Evolutionary conservation across 2,888 invertebrate species (phyloP), one percentile per base, ranked within the genome.

Genomic region (Sthenelais limicola): DNA sequence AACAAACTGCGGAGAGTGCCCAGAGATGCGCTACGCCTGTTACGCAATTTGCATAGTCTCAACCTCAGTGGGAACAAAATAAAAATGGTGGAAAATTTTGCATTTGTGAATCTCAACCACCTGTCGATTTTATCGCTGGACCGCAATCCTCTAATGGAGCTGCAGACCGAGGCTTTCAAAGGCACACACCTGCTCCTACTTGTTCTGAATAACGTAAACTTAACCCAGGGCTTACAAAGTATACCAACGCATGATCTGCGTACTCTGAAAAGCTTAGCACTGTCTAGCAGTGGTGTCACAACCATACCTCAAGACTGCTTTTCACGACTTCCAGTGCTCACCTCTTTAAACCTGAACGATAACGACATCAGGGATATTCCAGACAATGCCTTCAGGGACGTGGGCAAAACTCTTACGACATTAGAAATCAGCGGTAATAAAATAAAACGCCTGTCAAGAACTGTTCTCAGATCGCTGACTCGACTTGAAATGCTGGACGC

Each of bases 81-180:
- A 28, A 52, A 30, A n/a, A 15, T 26, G 4, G 30, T 77, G 54
- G 30, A 52, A 21, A 72, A 73, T 43, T 68, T 35, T 28, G 76
- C 68, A 38, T 75, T 74, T 68, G 51, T 68, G 30, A 71, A 68
- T 43, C 49, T 78, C 38, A 52, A 49, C 4, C 54, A 69, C 43
- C 58, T 78, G 71, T 73, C 76, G 28, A 70, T 78, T 4, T 67
- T 78, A n/a, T 49, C 73, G 12, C 54, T 78, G 33, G 77, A 78
- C 68, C 71, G 70, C n/a, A 78, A 78, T 67, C 78, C 78, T 1
- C 73, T 78, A 5, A 15, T 56, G 21, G 30, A 24, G 21, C 72
- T 78, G 9, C 56, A 62, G 7, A n/a, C 52, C 2, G 35, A 68
- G 12, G 54, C 74, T 18, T 72, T 78, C 48, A 30, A 26, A 0